These are phyloP conservation scores for Lepidurus packardi DNA, from an alignment of 1,140 invertebrate species.

Conservation along the genomic window DNA sequence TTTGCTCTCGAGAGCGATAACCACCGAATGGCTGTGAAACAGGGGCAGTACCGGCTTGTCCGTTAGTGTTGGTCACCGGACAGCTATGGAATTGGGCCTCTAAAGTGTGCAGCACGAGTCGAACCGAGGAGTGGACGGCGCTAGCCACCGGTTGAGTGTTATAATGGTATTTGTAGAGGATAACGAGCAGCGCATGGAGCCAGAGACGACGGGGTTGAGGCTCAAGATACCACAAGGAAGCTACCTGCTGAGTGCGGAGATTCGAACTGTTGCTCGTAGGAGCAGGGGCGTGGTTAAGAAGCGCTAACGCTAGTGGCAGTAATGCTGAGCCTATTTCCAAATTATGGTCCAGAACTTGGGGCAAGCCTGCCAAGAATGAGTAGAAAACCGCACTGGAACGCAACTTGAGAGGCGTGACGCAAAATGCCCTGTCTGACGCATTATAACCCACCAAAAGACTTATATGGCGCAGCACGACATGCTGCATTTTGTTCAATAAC, in stretches of 20 bases:
- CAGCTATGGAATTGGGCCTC: conserved; percentile 85
- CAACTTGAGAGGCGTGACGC: conserved; percentile 77
- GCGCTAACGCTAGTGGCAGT: conserved; percentile 72
- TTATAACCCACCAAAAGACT: conserved; percentile 91
- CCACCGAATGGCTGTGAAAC: not conserved
- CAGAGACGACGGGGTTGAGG: conserved; percentile 78
- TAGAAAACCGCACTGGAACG: conserved; percentile 83
- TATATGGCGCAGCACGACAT: conserved; percentile 83
- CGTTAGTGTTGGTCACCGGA: conserved; percentile 26
- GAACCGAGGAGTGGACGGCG: conserved; percentile 70
- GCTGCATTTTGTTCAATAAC: conserved; percentile 64
- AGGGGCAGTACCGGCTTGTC: not conserved
- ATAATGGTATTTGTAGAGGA: conserved; percentile 96
- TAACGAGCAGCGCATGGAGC: conserved; percentile 86
- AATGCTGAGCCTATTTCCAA: conserved; percentile 81
- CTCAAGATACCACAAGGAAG: conserved; percentile 78
- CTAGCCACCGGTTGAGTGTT: conserved; percentile 63
- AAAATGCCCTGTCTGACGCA: conserved; percentile 79
- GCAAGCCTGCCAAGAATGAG: conserved; percentile 74
- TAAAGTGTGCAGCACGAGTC: conserved; percentile 88
- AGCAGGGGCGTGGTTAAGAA: conserved; percentile 82
- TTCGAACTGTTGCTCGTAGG: conserved; percentile 55
- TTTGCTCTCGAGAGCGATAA: conserved; percentile 32
- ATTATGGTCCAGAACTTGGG: conserved; percentile 90
- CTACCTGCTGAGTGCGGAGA: conserved; percentile 45